Percentiles rank a stretch among this genome's conserved stretches.
Evolutionary conservation across 2,113 vertebrate species (phyloP).

Genomic region (Chascanopsetta lugubris): DNA sequence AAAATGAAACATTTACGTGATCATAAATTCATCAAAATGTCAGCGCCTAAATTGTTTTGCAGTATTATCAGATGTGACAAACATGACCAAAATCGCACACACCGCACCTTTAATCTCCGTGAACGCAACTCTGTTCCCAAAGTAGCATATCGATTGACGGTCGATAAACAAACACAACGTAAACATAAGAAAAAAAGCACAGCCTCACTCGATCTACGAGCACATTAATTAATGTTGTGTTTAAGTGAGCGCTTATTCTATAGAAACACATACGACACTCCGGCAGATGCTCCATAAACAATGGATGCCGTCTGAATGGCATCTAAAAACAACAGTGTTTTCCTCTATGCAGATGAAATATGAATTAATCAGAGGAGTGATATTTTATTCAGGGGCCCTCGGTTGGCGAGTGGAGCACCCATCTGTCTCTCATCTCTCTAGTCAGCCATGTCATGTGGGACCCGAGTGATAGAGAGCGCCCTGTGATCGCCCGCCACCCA

Average conservation of each 20-base stretch:
- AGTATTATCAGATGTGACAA: too few relatives aligned
- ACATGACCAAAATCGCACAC: too few relatives aligned
- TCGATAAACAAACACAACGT: too few relatives aligned
- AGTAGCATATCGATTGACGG: too few relatives aligned
- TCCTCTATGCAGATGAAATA: constrained; percentile 60
- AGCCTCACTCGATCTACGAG: neutral
- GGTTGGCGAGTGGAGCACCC: constrained; percentile 51
- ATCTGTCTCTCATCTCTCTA: constrained; percentile 74
- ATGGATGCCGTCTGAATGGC: constrained; percentile 24
- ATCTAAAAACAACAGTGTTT: constrained; percentile 54
- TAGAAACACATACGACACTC: constrained; percentile 6
- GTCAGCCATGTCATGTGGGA: constrained; percentile 76
- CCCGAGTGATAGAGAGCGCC: constrained; percentile 60
- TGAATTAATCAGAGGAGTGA: constrained; percentile 77
- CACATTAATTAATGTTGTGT: neutral
- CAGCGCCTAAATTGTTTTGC: too few relatives aligned
- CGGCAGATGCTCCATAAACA: constrained; percentile 30
- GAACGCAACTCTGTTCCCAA: too few relatives aligned
- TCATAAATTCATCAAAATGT: too few relatives aligned
- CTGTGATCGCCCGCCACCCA: constrained; percentile 65
- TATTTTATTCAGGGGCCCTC: constrained; percentile 79
- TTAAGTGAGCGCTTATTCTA: constrained; percentile 1
- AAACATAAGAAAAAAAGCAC: too few relatives aligned
- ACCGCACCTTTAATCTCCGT: too few relatives aligned
- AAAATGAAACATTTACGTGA: too few relatives aligned